Evolutionary conservation across 1,140 invertebrate species (phyloP), one percentile per base, ranked within the genome.

Genomic region (Dryas iulia): DNA sequence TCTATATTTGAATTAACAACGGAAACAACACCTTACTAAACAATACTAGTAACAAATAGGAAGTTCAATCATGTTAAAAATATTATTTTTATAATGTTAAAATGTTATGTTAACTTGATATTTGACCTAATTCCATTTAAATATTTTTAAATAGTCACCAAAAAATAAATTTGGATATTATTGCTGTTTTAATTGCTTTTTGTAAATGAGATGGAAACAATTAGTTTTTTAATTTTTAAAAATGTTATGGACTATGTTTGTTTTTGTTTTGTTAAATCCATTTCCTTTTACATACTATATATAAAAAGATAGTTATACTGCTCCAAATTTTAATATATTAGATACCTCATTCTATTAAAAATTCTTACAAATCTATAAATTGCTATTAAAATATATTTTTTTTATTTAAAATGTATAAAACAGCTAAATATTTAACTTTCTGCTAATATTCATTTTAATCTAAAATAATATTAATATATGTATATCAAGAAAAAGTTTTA

Each of bases 401-500:
- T 28, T 28, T 6, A 28, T 28, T 28, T 3, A 3, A 28, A 28
- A 28, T 3, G 2, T 28, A 6, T 3, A 3, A 6, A 0, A 14
- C 18, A 47, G n/a, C 21, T 47, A 18, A 18, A 47, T 21, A 47
- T 47, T 18, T 14, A 8, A 47, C 1, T 1, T 18, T 21, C 21
- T 47, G 14, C 14, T 21, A 47, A 47, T 47, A 31, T 28, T 47
- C 18, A 47, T 10, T 47, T 47, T 47, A 21, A 21, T 2, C 7
- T 47, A 47, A 47, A 47, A 47, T 47, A 47, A 47, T 18, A 18
- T 1, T 47, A 14, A 47, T 8, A 47, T 28, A 28, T 28, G 14
- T 21, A 47, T 62, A 30, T 52, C 3, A 26, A 33, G 28, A 14
- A 62, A 62, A 52, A 26, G 31, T 52, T 18, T 47, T 24, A 62